These are phyloP conservation scores for Heliconius sara DNA, from an alignment of 2,888 invertebrate species.

Conservation along the genomic window DNA sequence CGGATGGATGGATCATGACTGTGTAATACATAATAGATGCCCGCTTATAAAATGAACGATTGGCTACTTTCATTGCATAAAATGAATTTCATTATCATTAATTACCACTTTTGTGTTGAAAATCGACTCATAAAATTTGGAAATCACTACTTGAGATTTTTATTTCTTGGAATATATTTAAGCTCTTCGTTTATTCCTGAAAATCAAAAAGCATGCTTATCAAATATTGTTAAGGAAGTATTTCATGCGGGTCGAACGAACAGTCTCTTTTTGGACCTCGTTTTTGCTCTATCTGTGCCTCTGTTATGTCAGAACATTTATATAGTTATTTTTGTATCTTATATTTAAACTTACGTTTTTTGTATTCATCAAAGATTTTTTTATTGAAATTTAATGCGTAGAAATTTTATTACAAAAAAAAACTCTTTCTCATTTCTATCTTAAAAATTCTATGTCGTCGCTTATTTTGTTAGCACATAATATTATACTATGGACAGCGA, in stretches of 20 bases:
- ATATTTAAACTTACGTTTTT: too few relatives aligned
- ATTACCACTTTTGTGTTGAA: background rate
- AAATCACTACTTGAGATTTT: background rate
- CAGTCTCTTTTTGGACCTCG: conserved; percentile 19
- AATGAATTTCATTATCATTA: conserved; percentile 13
- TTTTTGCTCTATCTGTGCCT: conserved; percentile 28
- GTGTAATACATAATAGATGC: conserved; percentile 13
- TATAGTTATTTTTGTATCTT: conserved; percentile 39
- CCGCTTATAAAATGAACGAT: conserved; percentile 18
- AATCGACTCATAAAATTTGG: background rate
- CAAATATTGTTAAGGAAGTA: conserved; percentile 27
- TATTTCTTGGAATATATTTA: background rate
- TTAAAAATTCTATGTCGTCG: background rate
- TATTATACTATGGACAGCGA: conserved; percentile 30
- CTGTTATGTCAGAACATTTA: conserved; percentile 25
- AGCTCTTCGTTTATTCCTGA: background rate
- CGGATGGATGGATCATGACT: background rate
- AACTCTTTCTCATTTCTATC: too few relatives aligned
- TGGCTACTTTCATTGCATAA: conserved; percentile 19
- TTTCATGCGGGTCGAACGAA: conserved; percentile 31
- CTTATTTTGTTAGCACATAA: background rate
- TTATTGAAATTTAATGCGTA: conserved; percentile 1
- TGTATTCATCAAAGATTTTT: background rate
- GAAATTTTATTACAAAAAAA: background rate
- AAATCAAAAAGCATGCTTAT: conserved; percentile 7